Evolutionary conservation across 2,888 invertebrate species (phyloP).

Genomic region (Heliconius hortense): DNA sequence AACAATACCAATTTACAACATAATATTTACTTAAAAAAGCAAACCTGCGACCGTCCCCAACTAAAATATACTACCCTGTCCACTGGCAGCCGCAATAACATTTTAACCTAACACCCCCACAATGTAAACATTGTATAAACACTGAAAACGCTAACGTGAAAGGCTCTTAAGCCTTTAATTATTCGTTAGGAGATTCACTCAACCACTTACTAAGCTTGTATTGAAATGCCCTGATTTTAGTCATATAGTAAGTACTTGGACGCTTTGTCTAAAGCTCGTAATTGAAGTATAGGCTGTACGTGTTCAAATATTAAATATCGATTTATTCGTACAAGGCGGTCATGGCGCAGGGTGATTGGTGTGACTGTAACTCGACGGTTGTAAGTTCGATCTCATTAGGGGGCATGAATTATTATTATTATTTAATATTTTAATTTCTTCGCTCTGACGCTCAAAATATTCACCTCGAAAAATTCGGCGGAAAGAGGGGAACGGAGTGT

Average conservation of each 20-base stretch:
- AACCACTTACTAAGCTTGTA: constrained; percentile 26
- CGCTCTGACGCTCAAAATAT: too few relatives aligned
- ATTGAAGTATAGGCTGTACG: background rate
- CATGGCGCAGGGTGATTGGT: background rate
- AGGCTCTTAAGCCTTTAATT: constrained; percentile 31
- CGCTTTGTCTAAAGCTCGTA: constrained; percentile 1
- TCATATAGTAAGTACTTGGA: background rate
- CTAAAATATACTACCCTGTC: background rate
- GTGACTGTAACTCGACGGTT: background rate
- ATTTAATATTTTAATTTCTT: too few relatives aligned
- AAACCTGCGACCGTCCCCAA: background rate
- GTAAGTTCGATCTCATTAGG: too few relatives aligned
- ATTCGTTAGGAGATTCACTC: constrained; percentile 25
- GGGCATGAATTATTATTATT: too few relatives aligned
- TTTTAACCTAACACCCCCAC: constrained; percentile 20
- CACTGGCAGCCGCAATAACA: background rate
- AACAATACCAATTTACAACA: background rate
- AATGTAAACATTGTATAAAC: constrained; percentile 12
- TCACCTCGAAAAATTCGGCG: too few relatives aligned
- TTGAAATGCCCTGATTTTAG: constrained; percentile 25
- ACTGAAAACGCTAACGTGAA: constrained; percentile 16
- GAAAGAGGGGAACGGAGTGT: too few relatives aligned
- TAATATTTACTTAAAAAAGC: background rate
- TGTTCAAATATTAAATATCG: background rate
- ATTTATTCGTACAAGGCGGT: background rate